Conservation (phyloP, 1,140 invertebrate species). For the Brachystomella parvula region DNA sequence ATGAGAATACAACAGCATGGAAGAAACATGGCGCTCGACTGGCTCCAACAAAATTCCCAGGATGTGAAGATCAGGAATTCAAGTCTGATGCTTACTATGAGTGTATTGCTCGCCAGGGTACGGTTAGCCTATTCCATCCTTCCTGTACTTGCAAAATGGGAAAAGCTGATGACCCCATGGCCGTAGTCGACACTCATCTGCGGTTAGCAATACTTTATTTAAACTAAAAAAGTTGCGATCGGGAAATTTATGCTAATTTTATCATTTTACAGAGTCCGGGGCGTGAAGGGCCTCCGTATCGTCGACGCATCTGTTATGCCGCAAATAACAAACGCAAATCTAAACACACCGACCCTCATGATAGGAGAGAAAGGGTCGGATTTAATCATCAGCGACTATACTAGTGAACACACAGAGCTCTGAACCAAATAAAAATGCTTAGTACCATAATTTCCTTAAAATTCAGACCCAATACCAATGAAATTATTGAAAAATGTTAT, state of each 20-base stretch:
- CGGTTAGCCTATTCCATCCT: constrained; percentile 5
- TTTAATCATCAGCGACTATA: not conserved
- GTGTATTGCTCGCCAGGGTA: constrained; percentile 14
- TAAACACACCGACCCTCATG: constrained; percentile 1
- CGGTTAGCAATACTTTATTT: constrained; percentile 7
- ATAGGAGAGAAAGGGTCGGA: constrained; percentile 4
- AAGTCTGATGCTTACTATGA: constrained; percentile 22
- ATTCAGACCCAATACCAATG: too few relatives aligned
- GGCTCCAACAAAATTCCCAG: constrained; percentile 11
- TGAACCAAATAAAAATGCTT: too few relatives aligned
- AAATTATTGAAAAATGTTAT: too few relatives aligned
- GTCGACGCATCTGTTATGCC: not conserved
- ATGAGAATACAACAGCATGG: constrained; percentile 10
- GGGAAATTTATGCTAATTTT: not conserved
- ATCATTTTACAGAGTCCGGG: not conserved
- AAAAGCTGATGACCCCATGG: constrained; percentile 2
- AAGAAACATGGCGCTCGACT: not conserved
- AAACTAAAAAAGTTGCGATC: not conserved
- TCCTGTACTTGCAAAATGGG: constrained; percentile 11
- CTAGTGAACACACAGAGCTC: too few relatives aligned
- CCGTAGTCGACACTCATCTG: constrained; percentile 10
- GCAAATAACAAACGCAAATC: constrained; percentile 2
- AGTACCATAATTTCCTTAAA: too few relatives aligned
- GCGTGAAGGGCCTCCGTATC: not conserved
- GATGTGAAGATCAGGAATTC: constrained; percentile 14